Evolutionary conservation across 2,888 invertebrate species (phyloP).

Genomic region (Sarcophaga variegata): DNA sequence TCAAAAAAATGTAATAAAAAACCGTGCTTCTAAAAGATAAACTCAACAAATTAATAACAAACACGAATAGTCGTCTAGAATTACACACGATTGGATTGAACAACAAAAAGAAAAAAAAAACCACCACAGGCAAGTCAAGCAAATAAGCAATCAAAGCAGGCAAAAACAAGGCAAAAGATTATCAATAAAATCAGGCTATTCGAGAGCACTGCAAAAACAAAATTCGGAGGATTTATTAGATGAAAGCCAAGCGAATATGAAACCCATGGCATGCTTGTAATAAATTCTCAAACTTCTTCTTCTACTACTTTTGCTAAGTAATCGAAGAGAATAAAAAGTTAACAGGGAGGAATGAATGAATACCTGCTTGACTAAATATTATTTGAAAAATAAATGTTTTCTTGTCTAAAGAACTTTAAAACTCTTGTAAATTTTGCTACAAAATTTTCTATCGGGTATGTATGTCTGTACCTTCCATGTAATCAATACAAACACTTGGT

Average conservation of each 20-base stretch:
- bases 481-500: conserved; percentile 1
- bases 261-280: too few species aligned
- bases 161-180: conserved; percentile 59
- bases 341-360: too few species aligned
- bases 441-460: neutral
- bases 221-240: neutral
- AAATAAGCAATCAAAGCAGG: conserved; percentile 47
- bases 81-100: neutral
- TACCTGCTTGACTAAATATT: conserved; percentile 39
- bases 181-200: conserved; percentile 50
- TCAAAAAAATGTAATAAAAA: neutral
- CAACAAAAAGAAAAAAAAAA: conserved; percentile 11
- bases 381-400: conserved; percentile 20
- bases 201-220: neutral
- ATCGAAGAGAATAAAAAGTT: too few species aligned
- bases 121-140: conserved; percentile 21
- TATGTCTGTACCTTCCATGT: neutral
- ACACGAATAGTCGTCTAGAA: neutral
- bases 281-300: too few species aligned
- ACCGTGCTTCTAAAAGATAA: conserved; percentile 48
- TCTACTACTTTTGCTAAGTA: too few species aligned
- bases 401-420: conserved; percentile 14
- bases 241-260: neutral
- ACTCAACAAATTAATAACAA: conserved; percentile 59
- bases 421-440: neutral